A percentile compares a stretch with the other conserved stretches of the same genome.
Conservation (phyloP, 53 echinoderm and acorn worm species). For the Henricia sp. region DNA sequence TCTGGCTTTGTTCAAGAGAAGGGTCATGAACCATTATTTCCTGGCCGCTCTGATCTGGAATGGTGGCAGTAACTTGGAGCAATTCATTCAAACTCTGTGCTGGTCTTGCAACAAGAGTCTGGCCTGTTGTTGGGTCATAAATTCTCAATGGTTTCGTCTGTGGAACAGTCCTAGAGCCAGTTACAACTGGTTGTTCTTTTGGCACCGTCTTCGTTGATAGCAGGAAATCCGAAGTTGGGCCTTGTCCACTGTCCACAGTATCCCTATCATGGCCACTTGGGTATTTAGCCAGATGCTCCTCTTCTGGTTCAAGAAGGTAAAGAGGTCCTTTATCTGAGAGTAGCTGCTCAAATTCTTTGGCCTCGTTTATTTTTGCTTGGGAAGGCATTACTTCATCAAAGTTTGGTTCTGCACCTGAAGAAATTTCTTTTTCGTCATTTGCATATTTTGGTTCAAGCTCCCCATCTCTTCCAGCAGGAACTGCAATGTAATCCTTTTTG, state of each 20-base stretch:
- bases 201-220: background rate
- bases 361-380: background rate
- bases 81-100: conserved; percentile 65
- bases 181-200: conserved; percentile 40
- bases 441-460: no score
- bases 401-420: background rate
- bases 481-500: conserved; percentile 15
- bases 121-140: conserved; percentile 68
- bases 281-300: conserved; percentile 1
- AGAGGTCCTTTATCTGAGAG: conserved; percentile 85
- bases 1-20: background rate
- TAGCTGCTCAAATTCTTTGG: conserved; percentile 62
- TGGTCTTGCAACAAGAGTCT: conserved; percentile 64
- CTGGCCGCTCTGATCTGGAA: conserved; percentile 3
- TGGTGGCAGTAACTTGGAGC: conserved; percentile 61
- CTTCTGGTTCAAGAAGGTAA: conserved; percentile 70
- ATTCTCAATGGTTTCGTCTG: conserved; percentile 35
- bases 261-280: conserved; percentile 24
- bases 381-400: background rate
- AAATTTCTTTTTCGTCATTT: background rate
- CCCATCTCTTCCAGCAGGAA: conserved; percentile 28
- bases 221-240: conserved; percentile 31
- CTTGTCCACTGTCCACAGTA: conserved; percentile 48
- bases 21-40: conserved; percentile 6
- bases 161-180: conserved; percentile 37